Percentiles rank a stretch among this genome's conserved stretches.
phyloP scores from a whole-genome alignment of 2,888 invertebrate species.

The Agrotis segetum region DNA sequence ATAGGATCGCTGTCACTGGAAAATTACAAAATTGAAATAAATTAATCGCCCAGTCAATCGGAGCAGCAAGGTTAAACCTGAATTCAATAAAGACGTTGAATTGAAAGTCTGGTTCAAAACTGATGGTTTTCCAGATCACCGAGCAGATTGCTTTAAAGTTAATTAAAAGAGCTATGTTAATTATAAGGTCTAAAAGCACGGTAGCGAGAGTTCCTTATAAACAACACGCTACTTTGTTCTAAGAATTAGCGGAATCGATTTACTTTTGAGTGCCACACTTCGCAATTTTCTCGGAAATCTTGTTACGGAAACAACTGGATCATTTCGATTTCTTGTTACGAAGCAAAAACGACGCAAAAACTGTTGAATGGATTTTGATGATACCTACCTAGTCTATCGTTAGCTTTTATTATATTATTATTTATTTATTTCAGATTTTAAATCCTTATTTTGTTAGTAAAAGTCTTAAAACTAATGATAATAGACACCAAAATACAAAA shows the following conservation, averaged over 20 bases:
- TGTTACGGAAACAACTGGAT: slow-evolving; percentile 57
- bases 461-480: too few relatives aligned
- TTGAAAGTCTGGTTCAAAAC: slow-evolving; percentile 43
- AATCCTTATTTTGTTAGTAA: too few relatives aligned
- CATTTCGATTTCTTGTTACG: slow-evolving; percentile 41
- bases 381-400: slow-evolving; percentile 12
- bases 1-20: slow-evolving; percentile 16
- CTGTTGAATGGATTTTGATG: slow-evolving; percentile 41
- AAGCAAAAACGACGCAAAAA: slow-evolving; percentile 41
- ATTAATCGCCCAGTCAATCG: slow-evolving; percentile 36
- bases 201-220: slow-evolving; percentile 60
- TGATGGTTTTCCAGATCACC: slow-evolving; percentile 44
- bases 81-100: slow-evolving; percentile 35
- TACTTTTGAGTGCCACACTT: slow-evolving; percentile 76
- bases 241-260: slow-evolving; percentile 82
- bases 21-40: slow-evolving; percentile 47
- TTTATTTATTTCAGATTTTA: too few relatives aligned
- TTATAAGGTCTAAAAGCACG: slow-evolving; percentile 62
- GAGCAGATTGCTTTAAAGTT: slow-evolving; percentile 42
- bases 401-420: too few relatives aligned
- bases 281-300: slow-evolving; percentile 71
- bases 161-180: slow-evolving; percentile 67
- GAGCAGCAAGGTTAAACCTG: slow-evolving; percentile 31
- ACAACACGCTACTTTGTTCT: slow-evolving; percentile 79
- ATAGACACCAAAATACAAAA: too few relatives aligned